A percentile compares a stretch with the other conserved stretches of the same genome.
Evolutionary conservation across 1,140 invertebrate genomes (phyloP).

Genomic region (Pachyrhynchus sulphureomaculatus): DNA sequence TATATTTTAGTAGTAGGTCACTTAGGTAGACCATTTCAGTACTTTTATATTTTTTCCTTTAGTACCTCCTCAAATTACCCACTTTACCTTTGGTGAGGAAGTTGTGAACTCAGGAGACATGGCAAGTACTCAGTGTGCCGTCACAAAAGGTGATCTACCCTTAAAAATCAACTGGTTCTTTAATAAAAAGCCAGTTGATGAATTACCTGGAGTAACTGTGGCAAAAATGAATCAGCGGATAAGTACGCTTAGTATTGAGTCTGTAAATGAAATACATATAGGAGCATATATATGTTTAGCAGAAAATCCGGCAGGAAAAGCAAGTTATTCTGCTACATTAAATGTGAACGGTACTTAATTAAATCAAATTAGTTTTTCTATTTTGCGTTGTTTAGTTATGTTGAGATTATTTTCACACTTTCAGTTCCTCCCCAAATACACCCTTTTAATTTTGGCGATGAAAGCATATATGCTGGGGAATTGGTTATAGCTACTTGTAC

Average conservation of each 20-base stretch:
- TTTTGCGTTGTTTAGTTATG: not conserved
- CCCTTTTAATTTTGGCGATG: conserved; percentile 63
- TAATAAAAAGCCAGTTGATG: conserved; percentile 24
- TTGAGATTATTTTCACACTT: conserved; percentile 24
- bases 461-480: conserved; percentile 70
- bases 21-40: no score
- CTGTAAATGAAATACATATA: conserved; percentile 54
- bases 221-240: conserved; percentile 55
- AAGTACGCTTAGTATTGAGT: conserved; percentile 62
- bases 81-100: conserved; percentile 70
- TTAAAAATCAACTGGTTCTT: conserved; percentile 58
- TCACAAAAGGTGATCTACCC: conserved; percentile 69
- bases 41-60: conserved; percentile 12
- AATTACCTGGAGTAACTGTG: conserved; percentile 43
- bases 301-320: conserved; percentile 68
- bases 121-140: conserved; percentile 62
- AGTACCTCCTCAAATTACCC: conserved; percentile 72
- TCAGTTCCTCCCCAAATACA: conserved; percentile 70
- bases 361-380: not conserved
- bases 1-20: not conserved
- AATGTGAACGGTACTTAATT: conserved; percentile 35
- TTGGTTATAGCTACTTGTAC: conserved; percentile 69
- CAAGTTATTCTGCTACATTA: conserved; percentile 28
- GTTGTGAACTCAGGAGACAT: conserved; percentile 68
- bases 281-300: conserved; percentile 74